phyloP scores from a whole-genome alignment of 2,113 vertebrate species.

The Toxotes jaculatrix region DNA sequence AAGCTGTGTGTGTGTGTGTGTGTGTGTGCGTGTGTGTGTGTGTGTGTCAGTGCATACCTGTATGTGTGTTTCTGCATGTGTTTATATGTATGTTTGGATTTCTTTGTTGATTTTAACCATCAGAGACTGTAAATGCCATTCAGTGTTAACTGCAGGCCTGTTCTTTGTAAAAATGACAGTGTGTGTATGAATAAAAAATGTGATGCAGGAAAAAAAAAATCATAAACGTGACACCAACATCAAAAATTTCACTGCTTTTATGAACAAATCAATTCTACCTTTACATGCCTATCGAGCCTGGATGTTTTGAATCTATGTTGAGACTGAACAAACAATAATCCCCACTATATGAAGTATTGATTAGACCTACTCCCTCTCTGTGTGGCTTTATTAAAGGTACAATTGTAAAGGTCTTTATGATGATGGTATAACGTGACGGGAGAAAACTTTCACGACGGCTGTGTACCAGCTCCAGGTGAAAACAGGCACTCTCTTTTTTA shows the following conservation, averaged over 20 bases:
- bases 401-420: slow-evolving; percentile 75
- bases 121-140: slow-evolving; percentile 42
- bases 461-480: slow-evolving; percentile 22
- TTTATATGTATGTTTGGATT: slow-evolving; percentile 51
- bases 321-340: slow-evolving; percentile 79
- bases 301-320: slow-evolving; percentile 72
- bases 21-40: slow-evolving; percentile 7
- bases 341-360: slow-evolving; percentile 80
- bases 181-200: slow-evolving; percentile 53
- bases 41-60: slow-evolving; percentile 24
- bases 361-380: slow-evolving; percentile 65
- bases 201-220: slow-evolving; percentile 13
- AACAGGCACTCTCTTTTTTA: slow-evolving; percentile 8
- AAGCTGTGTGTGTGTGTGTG: slow-evolving; percentile 67
- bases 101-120: slow-evolving; percentile 56
- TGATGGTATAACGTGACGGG: slow-evolving; percentile 64
- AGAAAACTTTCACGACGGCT: slow-evolving; percentile 64
- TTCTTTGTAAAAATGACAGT: slow-evolving; percentile 46
- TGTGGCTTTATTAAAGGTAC: slow-evolving; percentile 78
- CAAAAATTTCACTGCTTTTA: slow-evolving; percentile 70
- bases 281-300: slow-evolving; percentile 71
- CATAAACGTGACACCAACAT: slow-evolving; percentile 63
- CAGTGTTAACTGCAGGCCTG: slow-evolving; percentile 35
- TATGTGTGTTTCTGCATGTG: slow-evolving; percentile 27
- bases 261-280: slow-evolving; percentile 76